Conservation (phyloP, 2,113 vertebrate genomes). For the Bos javanicus region DNA sequence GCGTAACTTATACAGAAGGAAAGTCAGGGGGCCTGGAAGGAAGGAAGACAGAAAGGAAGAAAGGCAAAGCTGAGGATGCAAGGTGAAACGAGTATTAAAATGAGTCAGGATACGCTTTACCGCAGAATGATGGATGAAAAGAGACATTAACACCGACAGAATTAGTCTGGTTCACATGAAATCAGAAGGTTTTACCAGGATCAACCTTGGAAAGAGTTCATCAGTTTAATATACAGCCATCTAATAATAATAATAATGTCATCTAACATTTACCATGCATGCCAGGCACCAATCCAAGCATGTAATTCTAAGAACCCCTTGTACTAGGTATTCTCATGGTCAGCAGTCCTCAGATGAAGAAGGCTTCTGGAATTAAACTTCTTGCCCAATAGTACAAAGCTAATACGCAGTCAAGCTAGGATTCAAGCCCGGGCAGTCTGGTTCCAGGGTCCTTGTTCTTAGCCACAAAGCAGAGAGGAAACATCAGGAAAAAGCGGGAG, state of each 20-base stretch:
- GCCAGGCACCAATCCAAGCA: not conserved
- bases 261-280: not conserved
- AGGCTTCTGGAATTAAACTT: not conserved
- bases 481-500: not conserved
- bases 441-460: not conserved
- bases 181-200: not conserved
- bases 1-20: no score
- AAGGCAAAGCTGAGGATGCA: not conserved
- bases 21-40: not conserved
- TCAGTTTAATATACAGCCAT: not conserved
- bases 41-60: not conserved
- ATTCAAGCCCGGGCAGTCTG: not conserved
- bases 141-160: not conserved
- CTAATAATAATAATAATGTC: not conserved
- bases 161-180: not conserved
- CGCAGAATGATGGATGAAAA: no score
- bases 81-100: not conserved
- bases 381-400: not conserved
- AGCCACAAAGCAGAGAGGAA: not conserved
- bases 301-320: not conserved
- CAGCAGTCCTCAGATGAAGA: not conserved
- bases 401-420: not conserved
- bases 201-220: not conserved
- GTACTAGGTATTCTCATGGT: accelerated
- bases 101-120: not conserved